A percentile compares a stretch with the other conserved stretches of the same genome.
Evolutionary conservation across 2,113 vertebrate species (phyloP).

Genomic region (Etia nguti): DNA sequence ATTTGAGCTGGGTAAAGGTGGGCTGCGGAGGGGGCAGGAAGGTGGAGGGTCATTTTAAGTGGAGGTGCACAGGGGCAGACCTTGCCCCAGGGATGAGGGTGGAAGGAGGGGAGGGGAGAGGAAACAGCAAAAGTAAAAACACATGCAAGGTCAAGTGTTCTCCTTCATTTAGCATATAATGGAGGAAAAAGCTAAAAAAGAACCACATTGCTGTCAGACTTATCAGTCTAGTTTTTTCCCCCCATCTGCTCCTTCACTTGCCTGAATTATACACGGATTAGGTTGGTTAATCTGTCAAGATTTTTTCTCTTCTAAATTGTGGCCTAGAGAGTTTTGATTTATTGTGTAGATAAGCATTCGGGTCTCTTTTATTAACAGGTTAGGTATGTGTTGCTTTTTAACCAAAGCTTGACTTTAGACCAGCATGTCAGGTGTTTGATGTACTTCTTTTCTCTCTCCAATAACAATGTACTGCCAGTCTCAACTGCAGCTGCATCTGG

Average conservation of each 20-base stretch:
- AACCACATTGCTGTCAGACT: background rate
- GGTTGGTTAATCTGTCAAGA: background rate
- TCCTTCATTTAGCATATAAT: slow-evolving; percentile 34
- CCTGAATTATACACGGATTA: background rate
- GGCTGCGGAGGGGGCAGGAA: background rate
- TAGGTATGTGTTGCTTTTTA: background rate
- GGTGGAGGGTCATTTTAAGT: slow-evolving; percentile 45
- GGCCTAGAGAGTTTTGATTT: background rate
- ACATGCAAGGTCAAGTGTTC: slow-evolving; percentile 59
- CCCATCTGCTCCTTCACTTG: background rate
- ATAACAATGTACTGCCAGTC: background rate
- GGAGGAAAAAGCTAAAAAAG: background rate
- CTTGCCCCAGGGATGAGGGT: slow-evolving; percentile 21
- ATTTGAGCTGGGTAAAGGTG: slow-evolving; percentile 12
- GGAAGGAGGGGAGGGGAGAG: slow-evolving; percentile 24
- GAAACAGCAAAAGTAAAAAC: slow-evolving; percentile 61
- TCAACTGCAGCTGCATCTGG: background rate
- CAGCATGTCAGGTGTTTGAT: background rate
- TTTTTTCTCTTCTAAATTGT: background rate
- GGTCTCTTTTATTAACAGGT: background rate
- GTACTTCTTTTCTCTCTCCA: background rate
- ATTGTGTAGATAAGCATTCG: background rate
- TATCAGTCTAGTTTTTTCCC: background rate
- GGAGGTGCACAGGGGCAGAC: slow-evolving; percentile 34
- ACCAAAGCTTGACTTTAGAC: background rate